Conservation (phyloP, 1,140 invertebrate genomes). For the Bombus turneri region DNA sequence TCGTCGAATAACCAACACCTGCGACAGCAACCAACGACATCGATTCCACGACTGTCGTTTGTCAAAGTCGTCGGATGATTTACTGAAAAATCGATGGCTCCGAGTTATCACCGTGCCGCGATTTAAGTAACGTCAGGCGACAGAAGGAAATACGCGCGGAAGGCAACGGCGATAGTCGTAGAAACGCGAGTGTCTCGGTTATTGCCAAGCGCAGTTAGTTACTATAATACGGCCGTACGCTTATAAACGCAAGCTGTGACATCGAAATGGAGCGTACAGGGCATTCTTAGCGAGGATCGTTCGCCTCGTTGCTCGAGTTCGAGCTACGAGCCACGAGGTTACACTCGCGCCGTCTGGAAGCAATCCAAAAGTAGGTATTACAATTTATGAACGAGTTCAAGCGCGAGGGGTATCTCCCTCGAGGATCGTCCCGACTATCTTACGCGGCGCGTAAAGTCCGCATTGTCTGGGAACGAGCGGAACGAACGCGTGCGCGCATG, state of each 20-base stretch:
- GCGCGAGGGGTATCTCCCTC: background rate
- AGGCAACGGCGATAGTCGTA: background rate
- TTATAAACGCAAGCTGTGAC: constrained; percentile 58
- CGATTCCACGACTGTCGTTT: background rate
- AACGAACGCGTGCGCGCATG: background rate
- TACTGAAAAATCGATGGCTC: constrained; percentile 4
- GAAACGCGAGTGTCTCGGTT: constrained; percentile 20
- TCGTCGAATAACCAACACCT: background rate
- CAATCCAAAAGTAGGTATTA: constrained; percentile 71
- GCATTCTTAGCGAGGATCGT: constrained; percentile 47
- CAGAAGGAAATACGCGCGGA: constrained; percentile 11
- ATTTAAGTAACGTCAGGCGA: background rate
- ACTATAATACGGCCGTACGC: constrained; percentile 49
- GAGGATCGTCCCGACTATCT: constrained; percentile 1
- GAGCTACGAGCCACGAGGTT: constrained; percentile 46
- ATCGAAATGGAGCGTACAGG: constrained; percentile 50
- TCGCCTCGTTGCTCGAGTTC: constrained; percentile 24
- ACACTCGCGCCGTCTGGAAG: constrained; percentile 64
- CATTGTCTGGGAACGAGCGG: constrained; percentile 6
- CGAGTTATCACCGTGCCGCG: background rate
- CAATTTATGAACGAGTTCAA: constrained; percentile 55
- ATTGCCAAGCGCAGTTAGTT: constrained; percentile 51
- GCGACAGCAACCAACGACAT: background rate
- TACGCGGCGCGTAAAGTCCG: constrained; percentile 9
- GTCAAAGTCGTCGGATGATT: constrained; percentile 8